phyloP scores from a whole-genome alignment of 1,140 invertebrate genomes.

The Habropoda laboriosa region DNA sequence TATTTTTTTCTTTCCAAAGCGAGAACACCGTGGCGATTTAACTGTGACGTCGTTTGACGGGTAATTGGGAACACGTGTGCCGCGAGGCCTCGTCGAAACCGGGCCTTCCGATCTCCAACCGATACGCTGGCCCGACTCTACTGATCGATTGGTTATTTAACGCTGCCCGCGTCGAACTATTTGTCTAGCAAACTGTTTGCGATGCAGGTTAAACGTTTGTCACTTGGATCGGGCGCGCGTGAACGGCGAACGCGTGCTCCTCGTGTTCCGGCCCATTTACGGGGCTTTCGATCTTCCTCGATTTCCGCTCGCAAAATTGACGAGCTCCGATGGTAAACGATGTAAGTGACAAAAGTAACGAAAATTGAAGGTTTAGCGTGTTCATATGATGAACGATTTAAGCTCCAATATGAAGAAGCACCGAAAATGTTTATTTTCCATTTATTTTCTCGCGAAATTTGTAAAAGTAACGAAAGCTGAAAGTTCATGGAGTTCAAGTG shows the following conservation, averaged over 20 bases:
- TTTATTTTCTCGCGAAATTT: too few relatives aligned
- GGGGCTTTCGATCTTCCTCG: neutral
- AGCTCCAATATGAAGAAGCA: too few relatives aligned
- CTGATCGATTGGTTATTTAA: conserved; percentile 48
- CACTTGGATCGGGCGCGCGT: neutral
- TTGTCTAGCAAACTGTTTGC: conserved; percentile 39
- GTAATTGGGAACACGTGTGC: conserved; percentile 37
- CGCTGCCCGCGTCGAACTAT: conserved; percentile 32
- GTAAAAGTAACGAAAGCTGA: too few relatives aligned
- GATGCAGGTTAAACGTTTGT: conserved; percentile 41
- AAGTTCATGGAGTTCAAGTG: too few relatives aligned
- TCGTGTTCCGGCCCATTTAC: neutral
- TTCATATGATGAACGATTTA: too few relatives aligned
- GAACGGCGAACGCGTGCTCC: too few relatives aligned
- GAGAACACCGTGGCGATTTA: neutral
- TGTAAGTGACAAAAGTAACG: too few relatives aligned
- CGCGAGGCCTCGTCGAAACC: neutral
- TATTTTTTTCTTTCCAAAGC: conserved; percentile 1
- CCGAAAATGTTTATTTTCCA: too few relatives aligned
- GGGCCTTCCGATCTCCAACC: neutral
- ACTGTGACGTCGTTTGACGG: conserved; percentile 31
- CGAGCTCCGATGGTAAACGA: too few relatives aligned
- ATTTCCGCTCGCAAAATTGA: too few relatives aligned
- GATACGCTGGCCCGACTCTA: neutral
- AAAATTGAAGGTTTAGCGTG: too few relatives aligned